Conservation (phyloP, 1,140 invertebrate species). For the Ridgeia piscesae region DNA sequence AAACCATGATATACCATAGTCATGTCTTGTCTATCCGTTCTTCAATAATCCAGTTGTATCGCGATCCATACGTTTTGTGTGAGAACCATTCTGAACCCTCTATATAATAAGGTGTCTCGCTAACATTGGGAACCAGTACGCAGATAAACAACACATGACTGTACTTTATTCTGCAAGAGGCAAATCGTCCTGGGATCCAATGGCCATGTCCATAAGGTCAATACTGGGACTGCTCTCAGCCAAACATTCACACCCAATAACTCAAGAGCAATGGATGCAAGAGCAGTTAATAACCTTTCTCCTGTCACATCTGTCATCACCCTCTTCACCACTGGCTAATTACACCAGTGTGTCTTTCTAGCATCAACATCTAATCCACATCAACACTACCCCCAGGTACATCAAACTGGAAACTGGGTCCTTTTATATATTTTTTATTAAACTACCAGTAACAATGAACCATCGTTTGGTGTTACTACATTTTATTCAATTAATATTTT, state of each 20-base stretch:
- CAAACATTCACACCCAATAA: not conserved
- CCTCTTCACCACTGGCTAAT: not conserved
- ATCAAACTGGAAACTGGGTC: too few species aligned
- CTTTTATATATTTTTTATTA: too few species aligned
- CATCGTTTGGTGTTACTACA: not conserved
- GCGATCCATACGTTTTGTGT: too few species aligned
- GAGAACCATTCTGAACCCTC: too few species aligned
- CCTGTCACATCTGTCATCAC: not conserved
- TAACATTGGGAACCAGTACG: too few species aligned
- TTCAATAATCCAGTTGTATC: too few species aligned
- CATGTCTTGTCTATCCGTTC: too few species aligned
- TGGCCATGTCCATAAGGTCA: not conserved
- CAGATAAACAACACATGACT: too few species aligned
- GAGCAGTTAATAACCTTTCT: not conserved
- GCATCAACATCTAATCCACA: not conserved
- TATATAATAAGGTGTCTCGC: too few species aligned
- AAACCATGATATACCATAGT: too few species aligned
- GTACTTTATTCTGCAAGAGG: too few species aligned
- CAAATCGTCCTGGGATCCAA: not conserved
- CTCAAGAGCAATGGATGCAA: not conserved
- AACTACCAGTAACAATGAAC: not conserved
- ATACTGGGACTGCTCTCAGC: not conserved
- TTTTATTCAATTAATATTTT: not conserved
- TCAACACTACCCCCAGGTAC: too few species aligned
- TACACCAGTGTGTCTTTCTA: not conserved